phyloP scores from a whole-genome alignment of 2,113 vertebrate species.

The Seriola dumerili region DNA sequence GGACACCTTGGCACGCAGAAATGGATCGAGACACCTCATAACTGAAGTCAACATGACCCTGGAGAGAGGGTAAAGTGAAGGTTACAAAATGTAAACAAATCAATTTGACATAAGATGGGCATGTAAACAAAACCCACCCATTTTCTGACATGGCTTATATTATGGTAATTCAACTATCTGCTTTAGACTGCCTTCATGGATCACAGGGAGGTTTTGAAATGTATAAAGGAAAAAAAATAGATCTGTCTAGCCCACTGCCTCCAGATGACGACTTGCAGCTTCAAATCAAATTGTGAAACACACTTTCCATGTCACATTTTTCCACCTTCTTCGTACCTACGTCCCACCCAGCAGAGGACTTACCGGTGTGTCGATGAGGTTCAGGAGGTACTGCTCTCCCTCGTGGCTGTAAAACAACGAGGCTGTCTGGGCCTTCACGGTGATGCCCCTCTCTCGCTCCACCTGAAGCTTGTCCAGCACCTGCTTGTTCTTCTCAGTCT shows the following conservation, averaged over 20 bases:
- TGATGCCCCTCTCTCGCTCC: slow-evolving; percentile 97
- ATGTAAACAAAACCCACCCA: neutral
- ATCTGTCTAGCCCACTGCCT: neutral
- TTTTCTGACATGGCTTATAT: neutral
- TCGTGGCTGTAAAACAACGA: slow-evolving; percentile 90
- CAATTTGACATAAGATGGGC: no score
- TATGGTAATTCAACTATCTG: neutral
- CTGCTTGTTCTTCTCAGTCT: slow-evolving; percentile 92
- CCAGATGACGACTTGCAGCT: neutral
- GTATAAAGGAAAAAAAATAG: neutral
- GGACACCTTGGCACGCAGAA: slow-evolving; percentile 95
- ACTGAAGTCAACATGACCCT: slow-evolving; percentile 99
- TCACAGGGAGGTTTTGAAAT: neutral
- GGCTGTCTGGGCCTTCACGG: slow-evolving; percentile 98
- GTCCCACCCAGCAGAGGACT: slow-evolving; percentile 38
- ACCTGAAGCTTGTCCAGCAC: slow-evolving; percentile 98
- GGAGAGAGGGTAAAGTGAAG: neutral
- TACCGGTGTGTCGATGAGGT: slow-evolving; percentile 98
- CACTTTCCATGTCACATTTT: neutral
- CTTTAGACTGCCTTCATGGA: neutral
- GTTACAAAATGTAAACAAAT: neutral
- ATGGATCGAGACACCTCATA: slow-evolving; percentile 97
- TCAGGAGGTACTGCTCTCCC: slow-evolving; percentile 92
- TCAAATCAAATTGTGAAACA: neutral
- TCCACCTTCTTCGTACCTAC: neutral